These are phyloP conservation scores for Enteromius treurensis DNA, from an alignment of 2,797 vertebrate genomes.

Conservation along the genomic window DNA sequence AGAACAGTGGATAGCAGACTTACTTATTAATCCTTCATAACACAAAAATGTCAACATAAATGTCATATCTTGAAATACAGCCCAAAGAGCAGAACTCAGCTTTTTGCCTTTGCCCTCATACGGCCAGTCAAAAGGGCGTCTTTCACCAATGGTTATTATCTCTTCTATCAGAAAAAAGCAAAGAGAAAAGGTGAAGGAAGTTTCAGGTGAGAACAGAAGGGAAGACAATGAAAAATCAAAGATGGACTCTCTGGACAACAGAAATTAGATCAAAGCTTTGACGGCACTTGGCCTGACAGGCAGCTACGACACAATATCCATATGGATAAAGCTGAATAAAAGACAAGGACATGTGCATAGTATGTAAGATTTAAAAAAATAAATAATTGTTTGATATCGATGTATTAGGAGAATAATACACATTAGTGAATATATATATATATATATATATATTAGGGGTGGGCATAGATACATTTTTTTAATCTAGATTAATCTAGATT, in stretches of 20 bases:
- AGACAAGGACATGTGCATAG: background rate
- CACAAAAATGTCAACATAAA: slow-evolving; percentile 57
- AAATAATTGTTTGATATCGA: background rate
- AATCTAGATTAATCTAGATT: too few species aligned
- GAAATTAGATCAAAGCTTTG: slow-evolving; percentile 1
- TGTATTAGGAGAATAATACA: background rate
- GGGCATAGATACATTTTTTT: too few species aligned
- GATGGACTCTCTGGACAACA: background rate
- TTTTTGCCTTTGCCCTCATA: slow-evolving; percentile 25
- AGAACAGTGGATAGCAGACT: slow-evolving; percentile 33
- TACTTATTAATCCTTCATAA: slow-evolving; percentile 52
- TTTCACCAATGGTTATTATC: slow-evolving; percentile 49
- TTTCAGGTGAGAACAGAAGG: slow-evolving; percentile 4
- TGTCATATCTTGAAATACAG: slow-evolving; percentile 53
- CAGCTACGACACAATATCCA: background rate
- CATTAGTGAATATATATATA: background rate
- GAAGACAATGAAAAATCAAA: slow-evolving; percentile 26
- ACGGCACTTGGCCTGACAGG: background rate
- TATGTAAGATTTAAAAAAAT: background rate
- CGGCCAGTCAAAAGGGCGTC: slow-evolving; percentile 25
- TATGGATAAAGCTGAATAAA: background rate
- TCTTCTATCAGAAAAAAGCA: slow-evolving; percentile 17
- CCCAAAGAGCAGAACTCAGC: slow-evolving; percentile 29
- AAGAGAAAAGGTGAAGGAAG: slow-evolving; percentile 26
- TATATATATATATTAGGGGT: too few species aligned